Conservation (phyloP, 23 tunicate species). For the Pegea sp. region DNA sequence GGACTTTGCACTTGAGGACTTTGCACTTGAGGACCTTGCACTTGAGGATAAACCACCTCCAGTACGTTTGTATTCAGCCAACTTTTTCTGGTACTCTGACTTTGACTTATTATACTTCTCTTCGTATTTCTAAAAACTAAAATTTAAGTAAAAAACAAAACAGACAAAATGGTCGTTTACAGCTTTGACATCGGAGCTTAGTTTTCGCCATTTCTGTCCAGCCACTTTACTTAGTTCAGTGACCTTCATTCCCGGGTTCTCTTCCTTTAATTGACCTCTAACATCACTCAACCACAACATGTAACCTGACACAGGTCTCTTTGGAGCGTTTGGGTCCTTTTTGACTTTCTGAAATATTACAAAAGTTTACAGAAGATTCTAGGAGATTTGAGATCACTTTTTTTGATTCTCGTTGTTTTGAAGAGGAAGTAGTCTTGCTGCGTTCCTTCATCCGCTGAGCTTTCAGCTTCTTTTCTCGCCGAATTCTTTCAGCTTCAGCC, state of each 20-base stretch:
- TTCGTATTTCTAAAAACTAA: slow-evolving; percentile 17
- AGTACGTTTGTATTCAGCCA: slow-evolving; percentile 20
- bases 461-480: no score
- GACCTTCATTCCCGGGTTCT: slow-evolving; percentile 44
- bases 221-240: slow-evolving; percentile 47
- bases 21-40: no score
- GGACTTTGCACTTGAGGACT: no score
- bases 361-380: no score
- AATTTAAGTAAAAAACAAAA: background rate
- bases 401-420: no score
- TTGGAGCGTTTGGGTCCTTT: slow-evolving; percentile 80
- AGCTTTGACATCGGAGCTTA: slow-evolving; percentile 19
- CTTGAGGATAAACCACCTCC: no score
- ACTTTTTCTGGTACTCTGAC: slow-evolving; percentile 6
- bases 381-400: no score
- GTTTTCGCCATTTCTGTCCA: slow-evolving; percentile 46
- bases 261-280: slow-evolving; percentile 21
- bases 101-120: slow-evolving; percentile 16
- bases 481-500: no score
- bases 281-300: slow-evolving; percentile 55
- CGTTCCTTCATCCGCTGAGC: no score
- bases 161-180: slow-evolving; percentile 2
- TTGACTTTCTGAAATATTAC: slow-evolving; percentile 1
- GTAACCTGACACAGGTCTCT: slow-evolving; percentile 58
- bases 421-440: no score